Percentiles rank a stretch among this genome's conserved stretches.
These are phyloP conservation scores for Cladorhizidae sp. DNA, from an alignment of 37 sponge, comb jelly and placozoan species.

Conservation along the genomic window DNA sequence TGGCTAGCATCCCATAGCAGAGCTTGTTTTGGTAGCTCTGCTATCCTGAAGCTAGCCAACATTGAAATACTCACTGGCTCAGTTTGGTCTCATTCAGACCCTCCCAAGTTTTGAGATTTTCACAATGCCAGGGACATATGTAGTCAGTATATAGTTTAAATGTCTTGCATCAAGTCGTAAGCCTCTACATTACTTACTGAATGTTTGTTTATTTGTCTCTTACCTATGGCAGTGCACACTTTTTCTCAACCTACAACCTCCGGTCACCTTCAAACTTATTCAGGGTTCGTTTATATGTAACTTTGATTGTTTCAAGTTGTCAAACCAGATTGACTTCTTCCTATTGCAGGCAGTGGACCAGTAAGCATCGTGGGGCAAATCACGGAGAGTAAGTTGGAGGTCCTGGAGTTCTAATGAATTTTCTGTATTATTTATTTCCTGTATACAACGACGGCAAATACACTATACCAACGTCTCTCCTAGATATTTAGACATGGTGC, in stretches of 20 bases:
- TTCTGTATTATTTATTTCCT: no score
- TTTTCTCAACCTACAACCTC: slow-evolving; percentile 39
- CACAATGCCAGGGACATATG: slow-evolving; percentile 7
- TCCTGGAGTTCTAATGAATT: no score
- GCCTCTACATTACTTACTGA: no score
- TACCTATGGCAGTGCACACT: slow-evolving; percentile 18
- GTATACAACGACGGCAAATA: no score
- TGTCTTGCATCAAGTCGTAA: no score
- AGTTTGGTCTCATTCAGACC: slow-evolving; percentile 28
- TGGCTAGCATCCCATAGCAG: slow-evolving; percentile 26
- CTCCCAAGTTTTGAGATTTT: slow-evolving; percentile 6
- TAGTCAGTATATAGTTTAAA: neutral
- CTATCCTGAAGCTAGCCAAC: slow-evolving; percentile 29
- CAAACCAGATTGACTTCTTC: neutral
- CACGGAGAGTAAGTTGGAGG: slow-evolving; percentile 25
- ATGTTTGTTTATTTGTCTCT: no score
- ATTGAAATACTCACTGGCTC: neutral
- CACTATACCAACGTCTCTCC: no score
- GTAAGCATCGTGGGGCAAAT: slow-evolving; percentile 35
- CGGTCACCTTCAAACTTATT: slow-evolving; percentile 37
- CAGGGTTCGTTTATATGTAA: slow-evolving; percentile 16
- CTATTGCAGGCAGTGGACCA: slow-evolving; percentile 49
- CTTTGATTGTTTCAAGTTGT: neutral
- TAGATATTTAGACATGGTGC: no score
- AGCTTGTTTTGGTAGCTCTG: neutral